phyloP scores from a whole-genome alignment of 2,113 vertebrate genomes.

The Butastur rufipennis region DNA sequence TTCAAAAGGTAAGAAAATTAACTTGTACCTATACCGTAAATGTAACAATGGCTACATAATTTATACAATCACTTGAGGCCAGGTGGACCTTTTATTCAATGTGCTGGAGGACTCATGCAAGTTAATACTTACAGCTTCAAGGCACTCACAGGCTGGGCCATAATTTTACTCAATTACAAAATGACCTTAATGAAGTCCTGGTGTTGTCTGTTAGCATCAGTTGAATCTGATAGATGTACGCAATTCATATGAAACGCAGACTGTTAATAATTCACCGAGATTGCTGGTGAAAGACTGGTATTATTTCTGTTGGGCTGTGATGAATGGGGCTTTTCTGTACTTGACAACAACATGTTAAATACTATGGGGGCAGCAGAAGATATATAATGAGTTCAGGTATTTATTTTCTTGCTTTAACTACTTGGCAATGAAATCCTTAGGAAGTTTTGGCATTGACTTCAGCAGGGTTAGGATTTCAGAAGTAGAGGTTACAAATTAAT shows the following conservation, averaged over 20 bases:
- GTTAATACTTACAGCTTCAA: neutral
- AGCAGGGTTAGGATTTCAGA: neutral
- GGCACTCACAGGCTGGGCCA: neutral
- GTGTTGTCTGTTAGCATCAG: neutral
- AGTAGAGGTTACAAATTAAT: neutral
- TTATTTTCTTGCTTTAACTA: neutral
- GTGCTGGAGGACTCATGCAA: neutral
- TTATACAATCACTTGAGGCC: neutral
- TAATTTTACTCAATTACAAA: neutral
- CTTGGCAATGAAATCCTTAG: neutral
- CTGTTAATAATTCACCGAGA: neutral
- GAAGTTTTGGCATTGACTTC: neutral
- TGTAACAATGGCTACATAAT: neutral
- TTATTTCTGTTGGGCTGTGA: neutral
- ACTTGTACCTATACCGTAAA: neutral
- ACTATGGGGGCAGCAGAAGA: neutral
- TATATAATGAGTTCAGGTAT: neutral
- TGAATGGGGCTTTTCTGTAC: neutral
- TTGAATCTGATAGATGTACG: neutral
- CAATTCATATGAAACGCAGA: neutral
- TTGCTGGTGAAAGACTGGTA: neutral
- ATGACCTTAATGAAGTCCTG: neutral
- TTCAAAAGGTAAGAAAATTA: neutral
- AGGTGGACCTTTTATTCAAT: neutral
- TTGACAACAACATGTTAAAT: neutral